These are phyloP conservation scores for Tethya wilhelma DNA, from an alignment of 37 sponge, comb jelly and placozoan genomes.

Conservation along the genomic window DNA sequence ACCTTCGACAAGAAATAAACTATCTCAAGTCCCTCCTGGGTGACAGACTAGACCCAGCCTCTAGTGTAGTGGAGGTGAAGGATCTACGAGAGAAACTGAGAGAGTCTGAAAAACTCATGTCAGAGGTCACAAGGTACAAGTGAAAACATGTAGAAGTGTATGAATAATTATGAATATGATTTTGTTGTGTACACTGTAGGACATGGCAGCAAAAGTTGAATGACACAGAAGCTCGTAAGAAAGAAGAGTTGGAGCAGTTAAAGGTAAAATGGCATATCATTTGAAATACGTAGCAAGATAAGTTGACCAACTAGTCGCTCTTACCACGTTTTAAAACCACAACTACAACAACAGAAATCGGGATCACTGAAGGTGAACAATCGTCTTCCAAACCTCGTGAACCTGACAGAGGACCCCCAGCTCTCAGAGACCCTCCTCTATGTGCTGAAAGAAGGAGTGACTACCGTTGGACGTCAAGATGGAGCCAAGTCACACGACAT, in stretches of 20 bases:
- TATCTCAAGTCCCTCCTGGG: constrained; percentile 25
- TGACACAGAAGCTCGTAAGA: constrained; percentile 66
- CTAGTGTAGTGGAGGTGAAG: constrained; percentile 36
- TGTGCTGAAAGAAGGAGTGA: constrained; percentile 75
- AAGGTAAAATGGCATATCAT: too few species aligned
- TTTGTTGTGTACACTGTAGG: constrained; percentile 16
- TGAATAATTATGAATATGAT: background rate
- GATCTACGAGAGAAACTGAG: constrained; percentile 59
- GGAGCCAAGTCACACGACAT: constrained; percentile 53
- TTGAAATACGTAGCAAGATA: too few species aligned
- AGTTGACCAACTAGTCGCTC: too few species aligned
- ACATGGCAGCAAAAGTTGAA: constrained; percentile 77
- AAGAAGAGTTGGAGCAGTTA: constrained; percentile 73
- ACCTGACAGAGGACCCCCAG: constrained; percentile 92
- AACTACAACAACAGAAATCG: too few species aligned
- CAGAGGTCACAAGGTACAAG: constrained; percentile 43
- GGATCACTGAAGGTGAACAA: constrained; percentile 82
- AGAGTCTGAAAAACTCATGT: constrained; percentile 78
- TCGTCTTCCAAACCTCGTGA: constrained; percentile 84
- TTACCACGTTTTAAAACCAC: too few species aligned
- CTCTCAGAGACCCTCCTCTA: constrained; percentile 89
- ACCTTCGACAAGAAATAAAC: constrained; percentile 73
- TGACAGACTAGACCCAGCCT: background rate
- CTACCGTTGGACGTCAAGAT: constrained; percentile 67
- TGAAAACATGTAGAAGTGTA: background rate